phyloP scores from a whole-genome alignment of 2,888 invertebrate species.

The Himalopsyche kuldschensis region DNA sequence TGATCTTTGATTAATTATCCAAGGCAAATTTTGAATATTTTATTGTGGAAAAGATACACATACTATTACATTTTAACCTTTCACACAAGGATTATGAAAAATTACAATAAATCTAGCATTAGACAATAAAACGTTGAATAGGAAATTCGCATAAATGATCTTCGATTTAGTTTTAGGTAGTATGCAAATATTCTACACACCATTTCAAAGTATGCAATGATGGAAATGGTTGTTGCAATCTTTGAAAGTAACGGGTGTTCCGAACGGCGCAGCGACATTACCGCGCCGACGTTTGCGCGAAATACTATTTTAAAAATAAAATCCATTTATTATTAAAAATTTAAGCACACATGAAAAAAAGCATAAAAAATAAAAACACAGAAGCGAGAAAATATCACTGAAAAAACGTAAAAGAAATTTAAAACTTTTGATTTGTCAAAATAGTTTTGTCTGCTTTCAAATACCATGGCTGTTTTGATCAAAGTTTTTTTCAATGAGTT shows the following conservation, averaged over 20 bases:
- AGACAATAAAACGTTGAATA: neutral
- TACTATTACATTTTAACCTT: neutral
- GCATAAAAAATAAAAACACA: too few relatives aligned
- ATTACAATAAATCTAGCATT: neutral
- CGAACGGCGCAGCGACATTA: too few relatives aligned
- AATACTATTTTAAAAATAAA: too few relatives aligned
- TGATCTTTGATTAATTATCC: neutral
- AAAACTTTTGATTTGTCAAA: too few relatives aligned
- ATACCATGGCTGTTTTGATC: too few relatives aligned
- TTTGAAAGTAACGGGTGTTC: neutral
- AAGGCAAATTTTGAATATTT: neutral
- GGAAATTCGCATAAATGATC: neutral
- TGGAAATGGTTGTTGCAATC: neutral
- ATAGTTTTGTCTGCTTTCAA: too few relatives aligned
- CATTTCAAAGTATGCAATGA: neutral
- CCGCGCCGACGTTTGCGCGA: too few relatives aligned
- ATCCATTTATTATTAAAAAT: too few relatives aligned
- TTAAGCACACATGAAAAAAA: too few relatives aligned
- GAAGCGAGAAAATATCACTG: too few relatives aligned
- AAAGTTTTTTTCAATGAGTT: too few relatives aligned
- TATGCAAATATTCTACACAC: neutral
- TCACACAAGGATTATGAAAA: neutral
- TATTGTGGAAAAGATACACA: neutral
- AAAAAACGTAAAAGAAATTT: too few relatives aligned
- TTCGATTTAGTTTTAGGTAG: neutral